These are phyloP conservation scores for Camponotus vicinus DNA, from an alignment of 1,140 invertebrate genomes.

Conservation along the genomic window DNA sequence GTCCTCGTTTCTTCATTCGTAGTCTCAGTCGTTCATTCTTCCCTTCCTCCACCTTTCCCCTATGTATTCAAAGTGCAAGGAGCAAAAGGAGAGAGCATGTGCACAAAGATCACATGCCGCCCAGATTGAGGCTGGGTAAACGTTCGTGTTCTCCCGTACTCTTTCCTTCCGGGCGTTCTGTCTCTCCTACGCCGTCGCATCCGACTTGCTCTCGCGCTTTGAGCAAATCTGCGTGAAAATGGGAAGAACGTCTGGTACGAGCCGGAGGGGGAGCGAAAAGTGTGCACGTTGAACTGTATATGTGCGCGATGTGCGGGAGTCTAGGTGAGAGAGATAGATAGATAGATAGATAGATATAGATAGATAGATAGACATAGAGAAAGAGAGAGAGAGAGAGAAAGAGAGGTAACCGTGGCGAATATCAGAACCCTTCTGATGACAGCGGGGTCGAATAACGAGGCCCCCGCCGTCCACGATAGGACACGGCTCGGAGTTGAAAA, in stretches of 20 bases:
- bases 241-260: slow-evolving; percentile 66
- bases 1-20: slow-evolving; percentile 24
- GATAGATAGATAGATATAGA: background rate
- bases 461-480: slow-evolving; percentile 14
- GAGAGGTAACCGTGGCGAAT: slow-evolving; percentile 40
- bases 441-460: slow-evolving; percentile 63
- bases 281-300: slow-evolving; percentile 9
- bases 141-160: slow-evolving; percentile 74
- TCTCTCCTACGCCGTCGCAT: slow-evolving; percentile 46
- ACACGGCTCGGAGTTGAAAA: slow-evolving; percentile 59
- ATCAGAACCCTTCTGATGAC: slow-evolving; percentile 55
- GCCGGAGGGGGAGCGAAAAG: background rate
- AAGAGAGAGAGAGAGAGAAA: background rate
- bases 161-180: slow-evolving; percentile 37
- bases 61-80: slow-evolving; percentile 79
- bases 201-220: slow-evolving; percentile 70
- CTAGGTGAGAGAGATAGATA: slow-evolving; percentile 10
- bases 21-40: slow-evolving; percentile 32
- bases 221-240: slow-evolving; percentile 80
- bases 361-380: background rate
- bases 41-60: background rate
- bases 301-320: background rate
- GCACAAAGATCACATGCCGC: slow-evolving; percentile 78
- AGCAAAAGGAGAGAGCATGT: slow-evolving; percentile 68
- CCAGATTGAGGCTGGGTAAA: slow-evolving; percentile 83